A percentile compares a stretch with the other conserved stretches of the same genome.
Evolutionary conservation across 2,888 invertebrate species (phyloP).

Genomic region (Monopis laevigella): DNA sequence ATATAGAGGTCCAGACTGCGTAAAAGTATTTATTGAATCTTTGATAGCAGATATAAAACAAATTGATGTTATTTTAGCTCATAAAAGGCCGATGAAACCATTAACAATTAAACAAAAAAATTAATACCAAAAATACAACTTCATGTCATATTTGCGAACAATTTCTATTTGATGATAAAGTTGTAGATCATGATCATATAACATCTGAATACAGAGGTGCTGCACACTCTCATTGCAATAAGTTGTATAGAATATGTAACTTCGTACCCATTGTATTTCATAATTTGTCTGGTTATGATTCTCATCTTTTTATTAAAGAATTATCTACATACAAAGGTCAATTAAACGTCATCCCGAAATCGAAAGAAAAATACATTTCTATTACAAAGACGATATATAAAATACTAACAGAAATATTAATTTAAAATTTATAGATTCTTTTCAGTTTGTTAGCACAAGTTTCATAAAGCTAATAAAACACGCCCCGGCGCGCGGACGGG

Average conservation of each 20-base stretch:
- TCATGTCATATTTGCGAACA: constrained; percentile 4
- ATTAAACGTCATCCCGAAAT: background rate
- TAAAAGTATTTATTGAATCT: background rate
- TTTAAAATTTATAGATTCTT: no score
- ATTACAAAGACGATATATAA: background rate
- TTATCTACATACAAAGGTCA: background rate
- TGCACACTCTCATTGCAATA: background rate
- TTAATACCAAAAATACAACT: background rate
- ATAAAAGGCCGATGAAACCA: background rate
- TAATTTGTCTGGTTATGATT: background rate
- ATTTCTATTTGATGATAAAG: constrained; percentile 1
- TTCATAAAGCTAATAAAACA: no score
- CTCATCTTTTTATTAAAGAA: background rate
- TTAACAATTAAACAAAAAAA: background rate
- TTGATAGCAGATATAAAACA: constrained; percentile 3
- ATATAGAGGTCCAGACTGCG: constrained; percentile 1
- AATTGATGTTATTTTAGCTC: background rate
- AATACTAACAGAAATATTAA: no score
- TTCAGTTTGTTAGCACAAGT: no score
- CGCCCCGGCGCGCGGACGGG: no score
- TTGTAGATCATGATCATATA: background rate
- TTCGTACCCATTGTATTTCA: constrained; percentile 1
- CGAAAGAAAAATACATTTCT: background rate
- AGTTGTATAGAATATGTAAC: background rate
- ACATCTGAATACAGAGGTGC: background rate